Percentiles rank a stretch among this genome's conserved stretches.
These are phyloP conservation scores for Sphenodon punctatus DNA, from an alignment of 2,797 vertebrate genomes.

Conservation along the genomic window DNA sequence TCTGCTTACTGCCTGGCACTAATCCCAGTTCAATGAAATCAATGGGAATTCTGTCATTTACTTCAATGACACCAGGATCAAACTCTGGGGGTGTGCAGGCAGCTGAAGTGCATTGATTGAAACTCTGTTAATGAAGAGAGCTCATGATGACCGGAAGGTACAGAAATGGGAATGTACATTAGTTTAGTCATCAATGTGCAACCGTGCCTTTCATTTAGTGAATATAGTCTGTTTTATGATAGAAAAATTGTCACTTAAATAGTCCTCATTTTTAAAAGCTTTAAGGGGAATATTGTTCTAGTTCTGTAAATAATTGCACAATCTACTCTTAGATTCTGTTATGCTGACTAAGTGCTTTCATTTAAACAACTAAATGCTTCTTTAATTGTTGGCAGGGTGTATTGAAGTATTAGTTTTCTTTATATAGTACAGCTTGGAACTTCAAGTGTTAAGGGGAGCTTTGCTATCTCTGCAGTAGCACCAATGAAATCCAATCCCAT, in stretches of 20 bases:
- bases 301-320: constrained; percentile 13
- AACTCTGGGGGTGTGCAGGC: constrained; percentile 19
- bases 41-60: constrained; percentile 9
- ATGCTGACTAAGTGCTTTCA: constrained; percentile 28
- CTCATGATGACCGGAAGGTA: constrained; percentile 18
- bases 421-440: constrained; percentile 8
- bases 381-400: constrained; percentile 2
- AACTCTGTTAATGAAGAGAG: neutral
- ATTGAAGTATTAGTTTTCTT: neutral
- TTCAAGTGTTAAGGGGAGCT: neutral
- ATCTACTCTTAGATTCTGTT: constrained; percentile 11
- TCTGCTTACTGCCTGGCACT: constrained; percentile 2
- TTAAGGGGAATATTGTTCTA: constrained; percentile 30
- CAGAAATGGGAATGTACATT: neutral
- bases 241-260: constrained; percentile 11
- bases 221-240: constrained; percentile 12
- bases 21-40: neutral
- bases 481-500: neutral
- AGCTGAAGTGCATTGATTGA: constrained; percentile 27
- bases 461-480: neutral
- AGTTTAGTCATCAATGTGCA: neutral
- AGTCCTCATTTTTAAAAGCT: constrained; percentile 26
- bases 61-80: neutral
- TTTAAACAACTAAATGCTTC: constrained; percentile 32
- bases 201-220: constrained; percentile 8